Evolutionary conservation across 2,113 vertebrate genomes (phyloP).

Genomic region (Micromys minutus): DNA sequence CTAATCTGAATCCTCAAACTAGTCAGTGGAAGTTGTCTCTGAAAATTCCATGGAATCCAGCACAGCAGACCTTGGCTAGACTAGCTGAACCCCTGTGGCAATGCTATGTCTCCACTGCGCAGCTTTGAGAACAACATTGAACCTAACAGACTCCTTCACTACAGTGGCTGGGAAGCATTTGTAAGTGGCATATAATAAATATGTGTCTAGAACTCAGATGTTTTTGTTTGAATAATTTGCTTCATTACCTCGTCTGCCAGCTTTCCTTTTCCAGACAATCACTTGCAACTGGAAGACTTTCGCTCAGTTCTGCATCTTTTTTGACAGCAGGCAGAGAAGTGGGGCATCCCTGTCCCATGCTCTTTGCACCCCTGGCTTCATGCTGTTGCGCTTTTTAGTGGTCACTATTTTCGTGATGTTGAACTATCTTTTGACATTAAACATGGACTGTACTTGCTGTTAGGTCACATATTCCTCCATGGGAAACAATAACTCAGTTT

Average conservation of each 20-base stretch:
- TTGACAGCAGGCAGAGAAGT: conserved; percentile 20
- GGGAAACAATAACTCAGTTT: conserved; percentile 67
- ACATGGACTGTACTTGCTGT: conserved; percentile 46
- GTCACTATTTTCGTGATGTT: conserved; percentile 51
- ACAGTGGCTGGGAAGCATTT: conserved; percentile 57
- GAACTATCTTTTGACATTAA: conserved; percentile 72
- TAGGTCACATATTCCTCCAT: conserved; percentile 55
- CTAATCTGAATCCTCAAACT: neutral
- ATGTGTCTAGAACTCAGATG: conserved; percentile 52
- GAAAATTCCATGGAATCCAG: neutral
- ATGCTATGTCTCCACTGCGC: neutral
- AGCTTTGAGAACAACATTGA: neutral
- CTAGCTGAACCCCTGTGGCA: neutral
- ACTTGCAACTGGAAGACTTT: conserved; percentile 49
- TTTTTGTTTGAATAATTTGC: conserved; percentile 46
- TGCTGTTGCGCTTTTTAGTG: neutral
- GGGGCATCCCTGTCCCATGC: neutral
- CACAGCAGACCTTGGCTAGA: neutral
- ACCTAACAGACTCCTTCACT: neutral
- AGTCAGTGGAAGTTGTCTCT: neutral
- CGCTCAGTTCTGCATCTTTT: neutral
- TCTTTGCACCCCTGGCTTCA: conserved; percentile 27
- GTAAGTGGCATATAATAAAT: neutral
- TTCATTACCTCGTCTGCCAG: conserved; percentile 55
- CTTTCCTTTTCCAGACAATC: conserved; percentile 42